Conservation (phyloP, 2,797 vertebrate species). For the Taeniopygia guttata region DNA sequence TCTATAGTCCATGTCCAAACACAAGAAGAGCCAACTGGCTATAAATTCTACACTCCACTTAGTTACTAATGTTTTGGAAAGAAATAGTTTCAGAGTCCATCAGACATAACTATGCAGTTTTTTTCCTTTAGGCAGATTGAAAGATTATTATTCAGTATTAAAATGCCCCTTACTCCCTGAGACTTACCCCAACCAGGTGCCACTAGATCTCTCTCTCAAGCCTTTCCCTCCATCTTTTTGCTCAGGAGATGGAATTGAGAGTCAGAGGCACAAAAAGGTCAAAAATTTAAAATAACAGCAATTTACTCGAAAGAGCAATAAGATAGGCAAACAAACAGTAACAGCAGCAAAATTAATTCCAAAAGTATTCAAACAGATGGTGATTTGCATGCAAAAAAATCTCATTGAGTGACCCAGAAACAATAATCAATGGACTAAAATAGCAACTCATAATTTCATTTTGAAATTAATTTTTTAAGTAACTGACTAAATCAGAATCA, state of each 20-base stretch:
- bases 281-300: not conserved
- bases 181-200: not conserved
- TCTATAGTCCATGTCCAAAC: not conserved
- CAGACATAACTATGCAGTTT: not conserved
- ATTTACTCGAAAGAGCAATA: not conserved
- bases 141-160: not conserved
- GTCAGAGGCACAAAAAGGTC: not conserved
- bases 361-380: not conserved
- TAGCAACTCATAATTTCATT: not conserved
- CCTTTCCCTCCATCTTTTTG: accelerated
- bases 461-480: not conserved
- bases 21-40: not conserved
- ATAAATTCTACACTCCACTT: not conserved
- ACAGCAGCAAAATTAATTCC: not conserved
- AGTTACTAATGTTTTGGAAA: not conserved
- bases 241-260: accelerated
- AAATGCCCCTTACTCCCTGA: not conserved
- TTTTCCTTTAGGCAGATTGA: not conserved
- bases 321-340: not conserved
- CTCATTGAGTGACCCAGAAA: not conserved
- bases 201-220: accelerated
- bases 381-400: not conserved
- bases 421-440: not conserved
- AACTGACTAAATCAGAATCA: not conserved
- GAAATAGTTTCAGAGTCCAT: not conserved